Evolutionary conservation across 2,797 vertebrate species (phyloP).

Genomic region (Gobionotothen gibberifrons): DNA sequence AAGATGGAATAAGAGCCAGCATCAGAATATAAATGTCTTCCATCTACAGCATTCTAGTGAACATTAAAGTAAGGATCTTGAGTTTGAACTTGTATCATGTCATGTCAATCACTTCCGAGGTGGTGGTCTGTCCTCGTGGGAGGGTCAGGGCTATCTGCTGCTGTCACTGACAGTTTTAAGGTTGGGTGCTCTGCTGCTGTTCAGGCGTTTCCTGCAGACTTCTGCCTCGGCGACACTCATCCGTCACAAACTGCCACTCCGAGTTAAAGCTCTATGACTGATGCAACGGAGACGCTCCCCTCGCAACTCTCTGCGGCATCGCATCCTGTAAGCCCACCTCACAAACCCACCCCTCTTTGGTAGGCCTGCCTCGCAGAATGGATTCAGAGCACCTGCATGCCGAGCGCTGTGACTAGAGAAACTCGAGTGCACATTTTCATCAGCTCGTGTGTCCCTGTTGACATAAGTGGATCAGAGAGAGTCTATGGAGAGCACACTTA

Average conservation of each 20-base stretch:
- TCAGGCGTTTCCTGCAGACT: conserved; percentile 42
- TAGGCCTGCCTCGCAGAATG: conserved; percentile 15
- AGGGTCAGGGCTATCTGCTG: background rate
- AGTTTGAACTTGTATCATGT: too few species aligned
- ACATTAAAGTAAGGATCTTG: too few species aligned
- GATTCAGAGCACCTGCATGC: conserved; percentile 4
- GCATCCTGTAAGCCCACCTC: conserved; percentile 32
- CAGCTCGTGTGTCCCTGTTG: conserved; percentile 34
- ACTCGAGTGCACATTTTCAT: conserved; percentile 23
- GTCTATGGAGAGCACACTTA: conserved; percentile 7
- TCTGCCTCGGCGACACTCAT: conserved; percentile 43
- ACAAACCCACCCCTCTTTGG: conserved; percentile 39
- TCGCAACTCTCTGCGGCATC: conserved; percentile 15
- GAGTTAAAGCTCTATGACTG: conserved; percentile 49
- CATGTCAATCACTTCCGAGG: conserved; percentile 4
- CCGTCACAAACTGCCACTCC: conserved; percentile 54
- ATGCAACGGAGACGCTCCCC: conserved; percentile 14
- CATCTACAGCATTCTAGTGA: too few species aligned
- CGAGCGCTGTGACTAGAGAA: conserved; percentile 17
- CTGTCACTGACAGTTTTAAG: conserved; percentile 46
- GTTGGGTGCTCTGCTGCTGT: conserved; percentile 40
- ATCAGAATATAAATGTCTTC: too few species aligned
- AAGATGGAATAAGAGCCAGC: too few species aligned
- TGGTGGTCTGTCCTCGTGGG: conserved; percentile 19
- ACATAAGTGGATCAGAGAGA: conserved; percentile 14